Evolutionary conservation across 2,113 vertebrate species (phyloP), one percentile per base, ranked within the genome.

Genomic region (Agapornis roseicollis): DNA sequence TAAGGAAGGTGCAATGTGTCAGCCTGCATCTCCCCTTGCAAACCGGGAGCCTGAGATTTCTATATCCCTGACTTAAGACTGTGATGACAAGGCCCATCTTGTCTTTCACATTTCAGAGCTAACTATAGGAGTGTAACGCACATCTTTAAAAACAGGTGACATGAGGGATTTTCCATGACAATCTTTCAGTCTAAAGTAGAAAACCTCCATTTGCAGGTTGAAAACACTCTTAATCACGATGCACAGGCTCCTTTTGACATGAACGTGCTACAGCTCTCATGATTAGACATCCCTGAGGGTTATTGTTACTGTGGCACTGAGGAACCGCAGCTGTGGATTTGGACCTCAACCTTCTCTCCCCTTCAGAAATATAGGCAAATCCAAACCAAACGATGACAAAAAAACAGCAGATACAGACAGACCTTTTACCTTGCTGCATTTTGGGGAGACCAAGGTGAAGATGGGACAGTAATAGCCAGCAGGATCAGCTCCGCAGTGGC

Each of bases 161-260:
- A 65, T 37, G 31, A 88, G 86, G 52, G 77, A 81, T 96, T 95
- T 96, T 92, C 78, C 61, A 12, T 13, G 13, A 86, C 69, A 90
- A 6, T 78, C 70, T 93, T 94, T 96, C 86, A 92, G 90, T 66
- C 80, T 87, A 50, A 85, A 87, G 80, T 31, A 89, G 77, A 92
- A 81, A 13, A 70, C 46, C 56, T 84, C 50, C 76, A 41, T 87
- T 92, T 6, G 0, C 2, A 3, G 44, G 50, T 74, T 89, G 77
- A 76, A 96, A 90, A 93, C 55, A 74, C 70, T 87, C 73, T 89
- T 90, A 90, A 90, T 89, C 73, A 76, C 0, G 0, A 65, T 61
- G 77, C 73, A 79, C 58, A 77, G 74, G 31, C 88, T 92, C 53
- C n/a, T 11, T 80, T 19, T 93, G 94, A 84, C 37, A 49, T 12